Base-by-base conservation (phyloP, 2,888 invertebrate species). In the Phymatocera aterrima region DNA sequence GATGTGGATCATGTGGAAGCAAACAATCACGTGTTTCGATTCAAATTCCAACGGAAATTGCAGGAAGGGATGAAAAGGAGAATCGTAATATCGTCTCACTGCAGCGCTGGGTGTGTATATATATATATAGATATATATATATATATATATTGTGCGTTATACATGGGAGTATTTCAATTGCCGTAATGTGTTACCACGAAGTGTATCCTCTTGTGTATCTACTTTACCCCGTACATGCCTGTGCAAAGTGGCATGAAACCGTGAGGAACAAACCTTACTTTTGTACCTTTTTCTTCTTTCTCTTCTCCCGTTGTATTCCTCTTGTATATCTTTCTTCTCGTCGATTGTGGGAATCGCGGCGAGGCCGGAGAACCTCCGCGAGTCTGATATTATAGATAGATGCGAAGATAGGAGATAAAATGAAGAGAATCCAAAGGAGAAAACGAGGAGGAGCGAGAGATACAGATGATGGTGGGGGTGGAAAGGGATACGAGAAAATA, bases 361-460 rank as follows among this genome's bases (percentile, higher is more conserved):
- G 48, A 51, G 72, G 34, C 34, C 31, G 51, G 51, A 48, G 12
- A 15, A 51, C 12, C 4, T 5, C 51, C 37, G 61, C 8, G 3
- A 12, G n/a, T n/a, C n/a, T n/a, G n/a, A n/a, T n/a, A n/a, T n/a
- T 37, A 37, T 3, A 57, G 28, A 57, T 57, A 57, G 28, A 15
- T 18, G 34, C 21, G 24, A 40, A 46, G 77, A 37, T 40, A 60
- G 61, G 70, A 70, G 60, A 57, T 78, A 79, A 61, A 24, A 24
- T 28, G 57, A 65, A 43, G 57, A 79, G 72, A 70, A n/a, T n/a
- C n/a, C n/a, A n/a, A n/a, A n/a, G 65, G 37, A 80, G 68, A 72
- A 74, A 74, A 54, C 37, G 54, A 70, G 78, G 79, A 37, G 40
- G 57, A 77, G 54, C 77, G 68, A 79, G 60, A 5, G 40, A 18